Evolutionary conservation across 1,140 invertebrate genomes (phyloP).

Genomic region (Aporrectodea caliginosa): DNA sequence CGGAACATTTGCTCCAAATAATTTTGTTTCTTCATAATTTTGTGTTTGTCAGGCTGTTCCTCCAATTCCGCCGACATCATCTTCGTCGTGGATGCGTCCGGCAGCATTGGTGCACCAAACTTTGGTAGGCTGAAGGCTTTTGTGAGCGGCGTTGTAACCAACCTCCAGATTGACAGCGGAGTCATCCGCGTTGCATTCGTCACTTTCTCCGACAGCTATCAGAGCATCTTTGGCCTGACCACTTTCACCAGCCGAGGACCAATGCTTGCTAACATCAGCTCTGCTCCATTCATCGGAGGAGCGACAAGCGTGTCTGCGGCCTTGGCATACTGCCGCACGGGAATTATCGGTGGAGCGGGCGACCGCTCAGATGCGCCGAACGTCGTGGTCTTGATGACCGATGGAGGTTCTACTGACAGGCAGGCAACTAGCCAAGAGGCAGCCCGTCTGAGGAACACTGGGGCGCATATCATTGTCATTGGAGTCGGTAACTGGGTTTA

Average conservation of each 20-base stretch:
- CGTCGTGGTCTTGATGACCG: background rate
- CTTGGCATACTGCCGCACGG: background rate
- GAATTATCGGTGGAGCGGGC: background rate
- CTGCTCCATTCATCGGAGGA: background rate
- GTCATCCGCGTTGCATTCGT: constrained; percentile 37
- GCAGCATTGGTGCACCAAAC: constrained; percentile 34
- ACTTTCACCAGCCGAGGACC: constrained; percentile 14
- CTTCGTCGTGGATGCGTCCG: constrained; percentile 39
- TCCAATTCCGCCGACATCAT: constrained; percentile 41
- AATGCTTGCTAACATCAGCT: background rate
- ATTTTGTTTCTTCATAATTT: no score
- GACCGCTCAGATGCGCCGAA: background rate
- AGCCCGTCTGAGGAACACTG: background rate
- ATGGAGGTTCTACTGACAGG: background rate
- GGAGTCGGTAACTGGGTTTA: background rate
- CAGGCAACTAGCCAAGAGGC: background rate
- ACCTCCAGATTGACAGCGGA: constrained; percentile 35
- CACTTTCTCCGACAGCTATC: constrained; percentile 26
- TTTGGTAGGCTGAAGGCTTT: constrained; percentile 37
- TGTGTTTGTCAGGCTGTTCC: no score
- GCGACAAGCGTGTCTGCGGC: background rate
- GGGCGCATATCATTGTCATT: background rate
- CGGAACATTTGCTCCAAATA: no score
- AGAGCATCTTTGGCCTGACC: constrained; percentile 34
- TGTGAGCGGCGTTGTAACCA: constrained; percentile 32